Percentiles rank a stretch among this genome's conserved stretches.
phyloP scores from a whole-genome alignment of 2,797 vertebrate genomes.

The Alfaro cultratus region DNA sequence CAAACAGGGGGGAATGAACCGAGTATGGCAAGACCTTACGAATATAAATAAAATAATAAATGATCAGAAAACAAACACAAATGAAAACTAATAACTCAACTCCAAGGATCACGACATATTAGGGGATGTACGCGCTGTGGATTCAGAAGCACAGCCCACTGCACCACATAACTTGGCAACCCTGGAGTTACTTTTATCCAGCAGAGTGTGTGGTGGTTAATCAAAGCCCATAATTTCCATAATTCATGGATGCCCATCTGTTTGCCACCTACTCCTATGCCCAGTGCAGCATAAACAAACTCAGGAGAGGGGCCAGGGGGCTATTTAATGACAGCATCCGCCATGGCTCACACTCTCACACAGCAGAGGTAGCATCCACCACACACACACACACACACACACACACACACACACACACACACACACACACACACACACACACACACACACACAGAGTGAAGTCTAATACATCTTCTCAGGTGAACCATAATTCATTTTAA shows the following conservation, averaged over 20 bases:
- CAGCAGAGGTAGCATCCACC: conserved; percentile 1
- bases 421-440: not conserved
- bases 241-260: conserved; percentile 85
- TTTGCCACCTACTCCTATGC: conserved; percentile 77
- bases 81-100: not conserved
- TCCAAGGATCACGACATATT: not conserved
- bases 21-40: not conserved
- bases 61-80: not conserved
- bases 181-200: conserved; percentile 74
- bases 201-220: conserved; percentile 78
- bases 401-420: conserved; percentile 21
- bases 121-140: not conserved
- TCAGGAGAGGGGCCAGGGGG: conserved; percentile 75
- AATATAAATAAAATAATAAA: not conserved
- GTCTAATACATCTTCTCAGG: conserved; percentile 55
- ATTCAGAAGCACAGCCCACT: conserved; percentile 49
- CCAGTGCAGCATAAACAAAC: conserved; percentile 79
- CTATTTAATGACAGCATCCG: conserved; percentile 78
- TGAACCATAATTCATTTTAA: conserved; percentile 59
- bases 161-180: conserved; percentile 72
- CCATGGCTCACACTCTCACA: conserved; percentile 46
- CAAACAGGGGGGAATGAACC: not conserved
- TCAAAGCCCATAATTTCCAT: conserved; percentile 83
- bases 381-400: conserved; percentile 9
- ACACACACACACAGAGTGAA: not conserved